A percentile compares a stretch with the other conserved stretches of the same genome.
phyloP scores from a whole-genome alignment of 2,797 vertebrate species.

The Valencia hispanica region DNA sequence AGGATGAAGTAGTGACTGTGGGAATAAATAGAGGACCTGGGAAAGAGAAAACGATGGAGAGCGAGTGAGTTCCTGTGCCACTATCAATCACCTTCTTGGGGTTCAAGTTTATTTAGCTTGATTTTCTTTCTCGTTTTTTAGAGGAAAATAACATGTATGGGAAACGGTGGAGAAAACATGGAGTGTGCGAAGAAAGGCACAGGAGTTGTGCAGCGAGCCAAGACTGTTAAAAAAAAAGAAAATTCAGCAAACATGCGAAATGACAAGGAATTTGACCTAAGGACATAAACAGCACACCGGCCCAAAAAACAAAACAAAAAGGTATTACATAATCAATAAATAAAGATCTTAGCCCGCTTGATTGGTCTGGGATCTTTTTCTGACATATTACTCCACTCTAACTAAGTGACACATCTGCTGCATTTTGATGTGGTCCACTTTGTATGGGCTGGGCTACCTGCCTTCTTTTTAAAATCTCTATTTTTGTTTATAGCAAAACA shows the following conservation, averaged over 20 bases:
- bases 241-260: not conserved
- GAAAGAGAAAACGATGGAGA: slow-evolving; percentile 51
- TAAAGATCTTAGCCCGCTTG: not conserved
- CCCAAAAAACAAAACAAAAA: not conserved
- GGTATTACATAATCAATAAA: not conserved
- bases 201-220: slow-evolving; percentile 7
- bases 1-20: slow-evolving; percentile 53
- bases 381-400: not conserved
- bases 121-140: slow-evolving; percentile 62
- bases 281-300: not conserved
- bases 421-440: not conserved
- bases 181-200: not conserved
- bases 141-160: slow-evolving; percentile 25
- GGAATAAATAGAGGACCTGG: slow-evolving; percentile 54
- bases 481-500: too few species aligned
- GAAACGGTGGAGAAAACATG: slow-evolving; percentile 5
- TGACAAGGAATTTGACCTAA: not conserved
- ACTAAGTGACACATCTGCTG: not conserved
- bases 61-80: slow-evolving; percentile 52
- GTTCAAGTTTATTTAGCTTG: slow-evolving; percentile 76
- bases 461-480: not conserved
- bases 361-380: not conserved
- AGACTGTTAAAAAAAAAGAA: not conserved
- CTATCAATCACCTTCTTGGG: slow-evolving; percentile 75
- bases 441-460: not conserved